These are phyloP conservation scores for Ceratina australensis DNA, from an alignment of 1,140 invertebrate species.

Conservation along the genomic window DNA sequence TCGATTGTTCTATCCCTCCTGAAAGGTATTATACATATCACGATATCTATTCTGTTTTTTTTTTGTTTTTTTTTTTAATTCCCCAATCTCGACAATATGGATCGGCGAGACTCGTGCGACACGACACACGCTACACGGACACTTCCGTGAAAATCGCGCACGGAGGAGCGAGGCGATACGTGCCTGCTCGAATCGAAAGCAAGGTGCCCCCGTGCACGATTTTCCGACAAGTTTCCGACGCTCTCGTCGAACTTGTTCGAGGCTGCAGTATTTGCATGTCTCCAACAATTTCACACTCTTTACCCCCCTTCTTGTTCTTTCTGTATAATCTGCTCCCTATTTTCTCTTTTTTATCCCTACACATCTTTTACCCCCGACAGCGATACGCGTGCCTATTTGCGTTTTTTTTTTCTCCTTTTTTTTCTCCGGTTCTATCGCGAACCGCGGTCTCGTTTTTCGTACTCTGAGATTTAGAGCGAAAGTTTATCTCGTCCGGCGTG, in stretches of 20 bases:
- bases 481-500: too few species aligned
- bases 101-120: constrained; percentile 1
- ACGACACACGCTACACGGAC: background rate
- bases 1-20: constrained; percentile 29
- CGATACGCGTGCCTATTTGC: background rate
- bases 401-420: background rate
- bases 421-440: background rate
- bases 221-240: constrained; percentile 10
- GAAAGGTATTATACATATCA: constrained; percentile 19
- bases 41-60: too few species aligned
- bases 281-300: constrained; percentile 45
- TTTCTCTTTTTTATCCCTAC: constrained; percentile 27
- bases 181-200: background rate
- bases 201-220: background rate
- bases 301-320: constrained; percentile 20
- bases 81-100: constrained; percentile 1
- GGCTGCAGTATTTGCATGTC: constrained; percentile 68
- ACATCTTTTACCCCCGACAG: background rate
- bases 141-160: background rate
- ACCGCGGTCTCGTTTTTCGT: background rate
- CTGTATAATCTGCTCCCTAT: constrained; percentile 37
- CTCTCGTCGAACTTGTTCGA: constrained; percentile 53
- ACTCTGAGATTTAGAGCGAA: too few species aligned
- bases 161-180: background rate
- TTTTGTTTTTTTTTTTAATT: constrained; percentile 7